Evolutionary conservation across 2,888 invertebrate genomes (phyloP).

Genomic region (Metacarcinus magister): DNA sequence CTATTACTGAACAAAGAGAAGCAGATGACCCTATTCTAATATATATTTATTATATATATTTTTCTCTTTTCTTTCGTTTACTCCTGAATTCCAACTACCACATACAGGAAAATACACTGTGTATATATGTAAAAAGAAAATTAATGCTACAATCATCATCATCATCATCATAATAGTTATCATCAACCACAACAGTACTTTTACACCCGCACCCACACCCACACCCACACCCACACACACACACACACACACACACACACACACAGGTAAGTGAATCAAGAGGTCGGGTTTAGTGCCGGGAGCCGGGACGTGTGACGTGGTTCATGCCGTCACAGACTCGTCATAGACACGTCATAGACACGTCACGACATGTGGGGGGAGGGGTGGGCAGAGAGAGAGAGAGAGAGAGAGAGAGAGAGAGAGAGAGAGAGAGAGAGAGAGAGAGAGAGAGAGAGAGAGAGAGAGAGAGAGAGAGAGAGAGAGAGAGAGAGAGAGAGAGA

Average conservation of each 20-base stretch:
- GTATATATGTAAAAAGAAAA: too few species aligned
- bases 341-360: not conserved
- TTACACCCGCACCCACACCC: not conserved
- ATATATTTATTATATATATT: too few species aligned
- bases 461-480: not conserved
- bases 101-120: too few species aligned
- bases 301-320: not conserved
- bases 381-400: not conserved
- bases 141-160: not conserved
- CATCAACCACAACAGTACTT: not conserved
- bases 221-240: not conserved
- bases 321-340: not conserved
- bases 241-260: not conserved
- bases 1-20: too few species aligned
- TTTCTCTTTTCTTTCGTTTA: too few species aligned
- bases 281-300: not conserved
- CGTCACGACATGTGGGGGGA: not conserved
- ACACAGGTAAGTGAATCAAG: not conserved
- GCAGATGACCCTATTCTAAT: too few species aligned
- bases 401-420: not conserved
- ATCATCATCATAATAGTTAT: not conserved
- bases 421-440: slow-evolving; percentile 41
- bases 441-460: slow-evolving; percentile 53
- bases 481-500: not conserved
- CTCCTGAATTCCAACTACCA: too few species aligned